Conservation (phyloP, 2,113 vertebrate species). For the Thunnus maccoyii region DNA sequence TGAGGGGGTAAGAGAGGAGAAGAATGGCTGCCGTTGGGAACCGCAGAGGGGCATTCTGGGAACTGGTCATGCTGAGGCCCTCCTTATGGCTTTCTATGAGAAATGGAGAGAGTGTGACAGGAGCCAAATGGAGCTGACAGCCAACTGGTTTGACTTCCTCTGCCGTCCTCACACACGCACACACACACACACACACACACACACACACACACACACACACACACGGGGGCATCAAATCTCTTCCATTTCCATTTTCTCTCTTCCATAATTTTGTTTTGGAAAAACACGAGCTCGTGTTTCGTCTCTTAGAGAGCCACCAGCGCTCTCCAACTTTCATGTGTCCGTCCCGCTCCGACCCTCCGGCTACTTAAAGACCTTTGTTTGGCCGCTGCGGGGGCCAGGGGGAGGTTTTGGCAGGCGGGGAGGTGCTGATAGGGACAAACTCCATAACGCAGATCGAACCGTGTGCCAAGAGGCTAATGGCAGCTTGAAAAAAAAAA, state of each 20-base stretch:
- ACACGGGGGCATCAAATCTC: slow-evolving; percentile 42
- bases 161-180: slow-evolving; percentile 44
- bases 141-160: slow-evolving; percentile 71
- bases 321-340: slow-evolving; percentile 75
- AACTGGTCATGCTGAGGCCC: slow-evolving; percentile 67
- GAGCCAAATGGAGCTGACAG: slow-evolving; percentile 81
- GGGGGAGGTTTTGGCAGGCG: slow-evolving; percentile 74
- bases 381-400: slow-evolving; percentile 55
- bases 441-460: slow-evolving; percentile 71
- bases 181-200: slow-evolving; percentile 43
- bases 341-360: slow-evolving; percentile 34
- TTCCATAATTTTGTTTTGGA: slow-evolving; percentile 81
- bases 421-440: slow-evolving; percentile 81
- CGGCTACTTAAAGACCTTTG: slow-evolving; percentile 62
- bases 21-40: slow-evolving; percentile 55
- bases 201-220: slow-evolving; percentile 39
- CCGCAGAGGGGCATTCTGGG: slow-evolving; percentile 68
- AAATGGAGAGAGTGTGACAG: slow-evolving; percentile 75
- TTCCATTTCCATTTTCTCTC: slow-evolving; percentile 53
- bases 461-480: slow-evolving; percentile 72
- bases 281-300: slow-evolving; percentile 79
- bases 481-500: slow-evolving; percentile 51
- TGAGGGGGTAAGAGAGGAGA: slow-evolving; percentile 19
- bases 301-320: slow-evolving; percentile 65
- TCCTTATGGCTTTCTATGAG: slow-evolving; percentile 79